Conservation (phyloP, 2,797 vertebrate genomes). For the Heliangelus exortis region DNA sequence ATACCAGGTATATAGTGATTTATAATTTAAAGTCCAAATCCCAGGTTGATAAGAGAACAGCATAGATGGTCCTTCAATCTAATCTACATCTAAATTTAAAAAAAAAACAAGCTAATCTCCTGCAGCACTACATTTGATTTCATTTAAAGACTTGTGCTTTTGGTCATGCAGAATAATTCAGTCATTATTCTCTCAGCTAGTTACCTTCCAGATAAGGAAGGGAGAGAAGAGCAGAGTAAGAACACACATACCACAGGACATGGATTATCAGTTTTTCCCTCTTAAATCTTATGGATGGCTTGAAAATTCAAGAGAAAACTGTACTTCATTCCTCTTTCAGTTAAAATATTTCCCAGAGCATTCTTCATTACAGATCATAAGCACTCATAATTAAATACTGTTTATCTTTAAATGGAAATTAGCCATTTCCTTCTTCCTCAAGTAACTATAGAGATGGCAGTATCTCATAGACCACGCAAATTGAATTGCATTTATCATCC, state of each 20-base stretch:
- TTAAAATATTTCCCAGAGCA: background rate
- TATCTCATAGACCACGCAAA: background rate
- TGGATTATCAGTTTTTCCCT: background rate
- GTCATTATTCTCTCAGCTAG: background rate
- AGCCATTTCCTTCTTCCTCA: conserved; percentile 3
- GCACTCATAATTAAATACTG: background rate
- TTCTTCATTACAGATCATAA: background rate
- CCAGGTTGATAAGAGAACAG: background rate
- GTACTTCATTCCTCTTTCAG: background rate
- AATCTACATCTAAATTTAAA: background rate
- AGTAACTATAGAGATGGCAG: background rate
- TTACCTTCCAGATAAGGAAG: background rate
- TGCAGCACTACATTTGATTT: background rate
- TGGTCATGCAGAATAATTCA: conserved; percentile 9
- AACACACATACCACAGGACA: background rate
- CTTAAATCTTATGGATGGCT: background rate
- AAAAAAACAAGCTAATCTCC: background rate
- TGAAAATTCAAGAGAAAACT: background rate
- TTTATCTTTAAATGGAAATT: conserved; percentile 25
- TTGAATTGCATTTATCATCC: conserved; percentile 11
- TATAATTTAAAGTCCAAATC: background rate
- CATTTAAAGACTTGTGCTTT: background rate
- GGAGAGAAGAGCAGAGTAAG: background rate
- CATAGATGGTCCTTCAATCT: background rate
- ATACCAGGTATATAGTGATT: background rate